Conservation (phyloP, 2,888 invertebrate species). For the Argynnis bischoffii region DNA sequence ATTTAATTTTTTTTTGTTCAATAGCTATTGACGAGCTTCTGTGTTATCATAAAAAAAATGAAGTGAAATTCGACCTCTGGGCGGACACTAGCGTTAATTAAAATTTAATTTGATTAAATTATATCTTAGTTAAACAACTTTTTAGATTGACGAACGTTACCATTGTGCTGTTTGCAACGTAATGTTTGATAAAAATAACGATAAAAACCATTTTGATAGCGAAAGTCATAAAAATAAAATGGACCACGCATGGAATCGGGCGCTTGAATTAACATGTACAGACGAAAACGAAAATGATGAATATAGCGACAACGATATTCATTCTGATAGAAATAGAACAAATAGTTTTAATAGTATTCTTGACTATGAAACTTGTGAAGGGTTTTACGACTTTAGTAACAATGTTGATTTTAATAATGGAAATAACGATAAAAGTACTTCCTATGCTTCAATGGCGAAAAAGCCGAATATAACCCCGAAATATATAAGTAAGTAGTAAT, state of each 20-base stretch:
- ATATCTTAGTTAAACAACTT: conserved; percentile 2
- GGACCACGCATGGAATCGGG: conserved; percentile 43
- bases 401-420: conserved; percentile 25
- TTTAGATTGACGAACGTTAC: conserved; percentile 46
- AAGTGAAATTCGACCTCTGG: too few species aligned
- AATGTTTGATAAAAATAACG: conserved; percentile 28
- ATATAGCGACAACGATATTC: conserved; percentile 30
- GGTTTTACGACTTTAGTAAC: background rate
- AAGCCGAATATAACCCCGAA: conserved; percentile 39
- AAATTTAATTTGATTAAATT: too few species aligned
- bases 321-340: conserved; percentile 35
- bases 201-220: conserved; percentile 38
- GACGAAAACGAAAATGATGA: conserved; percentile 26
- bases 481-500: conserved; percentile 23
- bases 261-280: conserved; percentile 28
- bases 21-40: too few species aligned
- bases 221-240: conserved; percentile 44
- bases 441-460: conserved; percentile 50
- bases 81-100: too few species aligned
- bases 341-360: background rate
- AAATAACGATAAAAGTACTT: conserved; percentile 27
- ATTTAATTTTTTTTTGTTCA: too few species aligned
- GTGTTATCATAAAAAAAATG: too few species aligned
- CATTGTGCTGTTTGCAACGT: conserved; percentile 54
- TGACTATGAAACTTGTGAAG: background rate